Evolutionary conservation across 2,113 vertebrate genomes (phyloP).

Genomic region (Perognathus longimembris): DNA sequence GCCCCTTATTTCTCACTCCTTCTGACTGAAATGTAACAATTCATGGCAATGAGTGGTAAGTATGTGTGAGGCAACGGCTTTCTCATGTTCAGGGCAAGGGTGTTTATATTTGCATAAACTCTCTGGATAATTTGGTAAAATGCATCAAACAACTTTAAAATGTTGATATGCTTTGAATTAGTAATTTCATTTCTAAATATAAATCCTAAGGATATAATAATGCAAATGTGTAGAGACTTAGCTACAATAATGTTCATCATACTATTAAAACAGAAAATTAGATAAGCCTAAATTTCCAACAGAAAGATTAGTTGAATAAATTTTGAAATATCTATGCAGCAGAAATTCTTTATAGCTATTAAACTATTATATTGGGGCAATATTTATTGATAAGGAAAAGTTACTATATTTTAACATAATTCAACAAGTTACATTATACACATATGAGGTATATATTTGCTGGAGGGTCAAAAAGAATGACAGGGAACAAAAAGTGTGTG

Average conservation of each 20-base stretch:
- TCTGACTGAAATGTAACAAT: slow-evolving; percentile 40
- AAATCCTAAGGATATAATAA: slow-evolving; percentile 82
- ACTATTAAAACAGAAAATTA: slow-evolving; percentile 78
- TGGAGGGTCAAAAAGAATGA: too few species aligned
- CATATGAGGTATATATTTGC: neutral
- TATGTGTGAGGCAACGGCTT: slow-evolving; percentile 23
- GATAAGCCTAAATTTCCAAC: slow-evolving; percentile 74
- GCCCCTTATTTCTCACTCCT: neutral
- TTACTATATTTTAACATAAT: slow-evolving; percentile 63
- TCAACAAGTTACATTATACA: slow-evolving; percentile 48
- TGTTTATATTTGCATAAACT: slow-evolving; percentile 78
- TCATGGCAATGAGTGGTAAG: neutral
- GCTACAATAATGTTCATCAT: slow-evolving; percentile 75
- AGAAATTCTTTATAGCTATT: slow-evolving; percentile 66
- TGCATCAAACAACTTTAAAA: slow-evolving; percentile 76
- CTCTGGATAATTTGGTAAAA: slow-evolving; percentile 77
- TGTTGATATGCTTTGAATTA: slow-evolving; percentile 78
- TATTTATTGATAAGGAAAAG: slow-evolving; percentile 61
- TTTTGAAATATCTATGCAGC: slow-evolving; percentile 64
- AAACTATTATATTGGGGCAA: slow-evolving; percentile 54
- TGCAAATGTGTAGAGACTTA: slow-evolving; percentile 75
- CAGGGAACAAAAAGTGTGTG: neutral
- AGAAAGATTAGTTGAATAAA: slow-evolving; percentile 74
- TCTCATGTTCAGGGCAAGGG: neutral
- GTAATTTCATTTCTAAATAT: slow-evolving; percentile 79